Evolutionary conservation across 64 coral and sea anemone species (phyloP).

Genomic region (Montipora capricornis): DNA sequence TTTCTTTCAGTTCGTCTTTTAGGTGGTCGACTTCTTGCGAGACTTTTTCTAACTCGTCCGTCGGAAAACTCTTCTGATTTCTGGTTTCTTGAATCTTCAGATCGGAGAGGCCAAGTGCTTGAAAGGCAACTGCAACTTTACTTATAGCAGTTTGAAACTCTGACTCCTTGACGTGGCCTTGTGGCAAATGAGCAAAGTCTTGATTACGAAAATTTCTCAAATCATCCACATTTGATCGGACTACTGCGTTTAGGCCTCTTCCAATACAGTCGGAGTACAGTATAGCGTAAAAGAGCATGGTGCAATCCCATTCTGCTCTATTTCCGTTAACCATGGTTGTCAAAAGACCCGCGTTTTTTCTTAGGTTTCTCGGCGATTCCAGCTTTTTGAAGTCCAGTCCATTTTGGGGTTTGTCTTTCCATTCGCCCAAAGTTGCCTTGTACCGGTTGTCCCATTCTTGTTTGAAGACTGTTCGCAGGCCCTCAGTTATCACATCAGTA

Average conservation of each 20-base stretch:
- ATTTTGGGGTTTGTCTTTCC: conserved; percentile 15
- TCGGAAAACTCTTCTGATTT: conserved; percentile 25
- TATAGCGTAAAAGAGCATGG: conserved; percentile 48
- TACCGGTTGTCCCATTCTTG: neutral
- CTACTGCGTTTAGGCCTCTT: neutral
- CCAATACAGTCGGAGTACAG: conserved; percentile 65
- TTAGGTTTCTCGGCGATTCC: neutral
- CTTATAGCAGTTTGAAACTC: conserved; percentile 47
- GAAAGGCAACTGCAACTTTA: conserved; percentile 22
- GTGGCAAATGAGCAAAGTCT: conserved; percentile 29
- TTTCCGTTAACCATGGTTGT: conserved; percentile 9
- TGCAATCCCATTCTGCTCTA: conserved; percentile 31
- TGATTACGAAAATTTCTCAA: conserved; percentile 53
- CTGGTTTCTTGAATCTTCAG: neutral
- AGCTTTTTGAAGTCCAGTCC: neutral
- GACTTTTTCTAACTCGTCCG: neutral
- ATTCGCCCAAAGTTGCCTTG: neutral
- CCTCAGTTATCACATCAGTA: conserved; percentile 6
- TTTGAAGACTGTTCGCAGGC: neutral
- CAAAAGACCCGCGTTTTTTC: neutral
- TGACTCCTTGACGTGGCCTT: conserved; percentile 24
- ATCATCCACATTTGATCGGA: conserved; percentile 30
- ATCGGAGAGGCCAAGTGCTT: neutral
- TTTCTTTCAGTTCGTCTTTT: too few relatives aligned
- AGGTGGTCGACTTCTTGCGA: neutral